phyloP scores from a whole-genome alignment of 2,113 vertebrate genomes.

The Corvus cornix region DNA sequence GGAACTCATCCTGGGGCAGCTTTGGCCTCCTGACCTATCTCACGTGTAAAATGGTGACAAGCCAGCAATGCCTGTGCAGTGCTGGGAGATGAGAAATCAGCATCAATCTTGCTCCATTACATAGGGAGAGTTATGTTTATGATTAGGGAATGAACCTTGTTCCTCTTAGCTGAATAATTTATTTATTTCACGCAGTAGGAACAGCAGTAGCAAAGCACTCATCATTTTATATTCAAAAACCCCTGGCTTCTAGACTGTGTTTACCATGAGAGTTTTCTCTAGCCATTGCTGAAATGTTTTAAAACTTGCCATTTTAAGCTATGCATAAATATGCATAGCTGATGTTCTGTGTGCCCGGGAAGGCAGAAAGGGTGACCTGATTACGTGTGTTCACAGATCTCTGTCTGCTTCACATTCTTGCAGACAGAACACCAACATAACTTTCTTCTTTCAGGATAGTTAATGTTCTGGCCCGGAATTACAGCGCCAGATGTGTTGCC shows the following conservation, averaged over 20 bases:
- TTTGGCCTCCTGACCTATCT: not conserved
- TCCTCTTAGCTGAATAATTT: not conserved
- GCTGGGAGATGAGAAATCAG: not conserved
- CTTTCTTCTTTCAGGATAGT: not conserved
- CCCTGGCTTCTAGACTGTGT: not conserved
- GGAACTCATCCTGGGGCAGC: not conserved
- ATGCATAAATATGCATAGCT: not conserved
- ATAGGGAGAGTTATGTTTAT: not conserved
- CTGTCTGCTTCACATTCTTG: not conserved
- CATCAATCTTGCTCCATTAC: not conserved
- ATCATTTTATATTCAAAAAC: not conserved
- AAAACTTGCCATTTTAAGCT: not conserved
- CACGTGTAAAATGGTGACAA: not conserved
- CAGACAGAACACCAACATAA: constrained; percentile 23
- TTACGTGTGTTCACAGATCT: not conserved
- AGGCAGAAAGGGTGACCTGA: not conserved
- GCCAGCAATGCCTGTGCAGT: not conserved
- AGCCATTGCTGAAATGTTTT: not conserved
- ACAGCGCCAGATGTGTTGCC: constrained; percentile 43
- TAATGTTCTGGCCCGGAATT: not conserved
- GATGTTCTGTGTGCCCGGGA: not conserved
- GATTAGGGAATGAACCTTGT: not conserved
- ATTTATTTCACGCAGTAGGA: not conserved
- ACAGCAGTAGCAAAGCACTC: not conserved
- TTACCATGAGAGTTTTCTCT: not conserved